phyloP scores from a whole-genome alignment of 2,888 invertebrate genomes.

The Diabrotica balteata region DNA sequence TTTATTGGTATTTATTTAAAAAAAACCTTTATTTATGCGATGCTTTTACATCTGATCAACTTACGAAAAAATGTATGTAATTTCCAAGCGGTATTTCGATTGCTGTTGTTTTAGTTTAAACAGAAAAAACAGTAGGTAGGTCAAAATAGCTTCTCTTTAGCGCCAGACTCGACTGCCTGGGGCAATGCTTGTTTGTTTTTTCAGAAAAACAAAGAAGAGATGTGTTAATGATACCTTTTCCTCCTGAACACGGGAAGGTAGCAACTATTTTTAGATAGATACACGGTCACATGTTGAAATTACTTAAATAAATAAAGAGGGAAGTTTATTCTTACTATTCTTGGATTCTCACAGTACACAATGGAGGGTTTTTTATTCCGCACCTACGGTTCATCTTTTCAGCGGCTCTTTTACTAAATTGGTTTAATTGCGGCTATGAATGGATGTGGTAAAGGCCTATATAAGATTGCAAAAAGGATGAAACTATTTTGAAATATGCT shows the following conservation, averaged over 20 bases:
- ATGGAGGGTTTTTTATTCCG: not conserved
- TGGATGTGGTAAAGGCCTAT: too few species aligned
- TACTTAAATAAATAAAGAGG: slow-evolving; percentile 19
- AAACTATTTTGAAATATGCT: too few species aligned
- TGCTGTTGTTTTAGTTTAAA: slow-evolving; percentile 14
- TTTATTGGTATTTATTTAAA: too few species aligned
- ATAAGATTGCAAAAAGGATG: too few species aligned
- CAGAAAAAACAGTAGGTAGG: slow-evolving; percentile 14
- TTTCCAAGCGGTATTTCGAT: not conserved
- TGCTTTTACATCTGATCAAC: too few species aligned
- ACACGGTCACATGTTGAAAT: slow-evolving; percentile 20
- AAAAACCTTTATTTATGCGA: too few species aligned
- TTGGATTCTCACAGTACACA: not conserved
- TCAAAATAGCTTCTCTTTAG: slow-evolving; percentile 19
- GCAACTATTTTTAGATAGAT: slow-evolving; percentile 21
- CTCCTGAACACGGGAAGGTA: slow-evolving; percentile 24
- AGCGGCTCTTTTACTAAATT: too few species aligned
- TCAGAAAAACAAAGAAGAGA: slow-evolving; percentile 28
- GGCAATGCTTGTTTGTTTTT: slow-evolving; percentile 23
- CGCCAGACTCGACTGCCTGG: slow-evolving; percentile 18
- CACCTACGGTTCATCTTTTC: too few species aligned
- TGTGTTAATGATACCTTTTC: slow-evolving; percentile 30
- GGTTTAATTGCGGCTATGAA: too few species aligned
- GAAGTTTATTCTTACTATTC: slow-evolving; percentile 6
- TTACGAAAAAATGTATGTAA: too few species aligned